Base-by-base conservation (phyloP, 2,888 invertebrate genomes). In the Alloscopus bannaensis region DNA sequence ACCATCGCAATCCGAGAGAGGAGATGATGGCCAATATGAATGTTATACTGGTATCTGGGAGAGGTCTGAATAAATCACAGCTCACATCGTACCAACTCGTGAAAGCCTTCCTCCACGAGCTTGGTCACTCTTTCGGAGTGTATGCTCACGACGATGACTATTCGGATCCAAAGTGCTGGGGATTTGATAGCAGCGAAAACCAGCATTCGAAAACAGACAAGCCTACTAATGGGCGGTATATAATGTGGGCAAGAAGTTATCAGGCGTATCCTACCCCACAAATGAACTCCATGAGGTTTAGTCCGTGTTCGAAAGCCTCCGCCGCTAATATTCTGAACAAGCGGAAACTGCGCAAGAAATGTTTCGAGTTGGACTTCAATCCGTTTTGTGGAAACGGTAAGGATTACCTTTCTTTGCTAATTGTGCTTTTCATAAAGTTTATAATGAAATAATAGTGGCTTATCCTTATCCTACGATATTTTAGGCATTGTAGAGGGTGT, bases 311-410 rank as follows among this genome's bases (percentile, higher is more conserved):
- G 1, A 66, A 59, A 36, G 3, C 20, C 3, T 4, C 24, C 0
- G 22, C 60, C 1, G 16, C 16, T 3, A 47, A 16, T 13, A n/a
- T 55, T 0, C 16, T 81, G 0, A 36, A 29, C 3, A 47, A 66
- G 16, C 13, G 71, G 11, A 76, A 72, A 20, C 13, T 57, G 0
- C 50, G 66, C 1, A 50, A 62, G 4, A 77, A 77, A 18, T 81
- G 76, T 40, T 60, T 68, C 26, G 57, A 57, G 0, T 42, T 71
- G 36, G 66, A 65, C 24, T 71, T 55, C 28, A 68, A 75, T 16
- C 76, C 81, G 0, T 81, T 40, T 47, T 81, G 81, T 64, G 81
- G 81, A 40, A 81, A 81, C 47, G 81, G 75, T 66, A 73, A 36
- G 16, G 6, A n/a, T n/a, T n/a, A n/a, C n/a, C n/a, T n/a, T n/a